Evolutionary conservation across 2,113 vertebrate genomes (phyloP).

Genomic region (Anarhynchus alexandrinus): DNA sequence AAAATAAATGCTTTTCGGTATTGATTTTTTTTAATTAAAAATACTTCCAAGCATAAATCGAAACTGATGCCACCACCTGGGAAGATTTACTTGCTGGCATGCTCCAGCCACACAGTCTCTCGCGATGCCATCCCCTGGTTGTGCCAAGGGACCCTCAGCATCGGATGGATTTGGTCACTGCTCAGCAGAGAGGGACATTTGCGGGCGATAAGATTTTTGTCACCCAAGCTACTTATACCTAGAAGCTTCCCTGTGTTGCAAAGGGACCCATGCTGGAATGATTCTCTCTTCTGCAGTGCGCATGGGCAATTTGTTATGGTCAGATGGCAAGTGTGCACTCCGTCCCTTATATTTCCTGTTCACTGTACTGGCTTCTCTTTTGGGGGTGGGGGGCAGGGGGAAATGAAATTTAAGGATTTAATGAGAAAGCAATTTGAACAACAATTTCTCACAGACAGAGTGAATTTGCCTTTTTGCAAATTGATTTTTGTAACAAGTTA

Average conservation of each 20-base stretch:
- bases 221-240: background rate
- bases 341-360: slow-evolving; percentile 68
- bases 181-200: background rate
- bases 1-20: slow-evolving; percentile 73
- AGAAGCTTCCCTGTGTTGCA: slow-evolving; percentile 56
- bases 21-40: slow-evolving; percentile 74
- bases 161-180: background rate
- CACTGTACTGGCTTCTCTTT: slow-evolving; percentile 72
- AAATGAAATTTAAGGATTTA: slow-evolving; percentile 73
- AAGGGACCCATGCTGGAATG: slow-evolving; percentile 16
- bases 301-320: slow-evolving; percentile 52
- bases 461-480: slow-evolving; percentile 91
- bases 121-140: background rate
- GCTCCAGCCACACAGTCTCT: background rate
- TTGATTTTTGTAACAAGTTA: slow-evolving; percentile 97
- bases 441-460: slow-evolving; percentile 77
- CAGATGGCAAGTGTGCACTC: slow-evolving; percentile 55
- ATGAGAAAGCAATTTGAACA: slow-evolving; percentile 75
- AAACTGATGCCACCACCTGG: slow-evolving; percentile 39
- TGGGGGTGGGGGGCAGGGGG: background rate
- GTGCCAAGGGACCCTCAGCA: background rate
- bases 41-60: slow-evolving; percentile 65
- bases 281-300: slow-evolving; percentile 65
- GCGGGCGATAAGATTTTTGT: background rate
- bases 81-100: slow-evolving; percentile 45